Percentiles rank a stretch among this genome's conserved stretches.
phyloP scores from a whole-genome alignment of 1,140 invertebrate species.

The Andrena cerasifolii region DNA sequence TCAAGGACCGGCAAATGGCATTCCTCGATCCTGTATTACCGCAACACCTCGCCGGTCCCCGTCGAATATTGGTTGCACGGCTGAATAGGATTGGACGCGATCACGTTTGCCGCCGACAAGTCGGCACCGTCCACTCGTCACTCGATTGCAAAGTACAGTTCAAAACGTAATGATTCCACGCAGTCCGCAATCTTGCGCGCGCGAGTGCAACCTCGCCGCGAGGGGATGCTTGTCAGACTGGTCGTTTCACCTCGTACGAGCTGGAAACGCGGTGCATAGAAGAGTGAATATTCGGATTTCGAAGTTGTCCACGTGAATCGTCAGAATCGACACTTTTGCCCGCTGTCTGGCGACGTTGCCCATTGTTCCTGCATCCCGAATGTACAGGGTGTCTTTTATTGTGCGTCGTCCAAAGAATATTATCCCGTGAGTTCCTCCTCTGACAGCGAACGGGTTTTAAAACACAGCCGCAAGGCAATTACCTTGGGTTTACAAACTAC shows the following conservation, averaged over 20 bases:
- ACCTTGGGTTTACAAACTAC: neutral
- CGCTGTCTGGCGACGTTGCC: neutral
- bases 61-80: conserved; percentile 64
- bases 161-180: conserved; percentile 6
- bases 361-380: neutral
- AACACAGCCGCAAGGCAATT: neutral
- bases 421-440: neutral
- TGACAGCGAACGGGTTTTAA: conserved; percentile 15
- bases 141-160: conserved; percentile 36
- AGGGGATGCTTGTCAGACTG: too few relatives aligned
- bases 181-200: too few relatives aligned
- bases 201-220: too few relatives aligned
- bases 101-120: conserved; percentile 40
- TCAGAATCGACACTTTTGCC: conserved; percentile 6
- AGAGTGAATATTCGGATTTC: too few relatives aligned
- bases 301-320: too few relatives aligned
- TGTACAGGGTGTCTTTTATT: neutral
- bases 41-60: conserved; percentile 58
- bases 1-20: conserved; percentile 65
- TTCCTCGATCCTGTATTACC: conserved; percentile 64
- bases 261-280: too few relatives aligned
- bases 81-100: conserved; percentile 46
- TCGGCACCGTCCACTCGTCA: neutral
- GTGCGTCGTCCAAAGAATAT: neutral
- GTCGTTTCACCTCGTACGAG: too few relatives aligned